phyloP scores from a whole-genome alignment of 2,113 vertebrate genomes.

The Marmota monax region DNA sequence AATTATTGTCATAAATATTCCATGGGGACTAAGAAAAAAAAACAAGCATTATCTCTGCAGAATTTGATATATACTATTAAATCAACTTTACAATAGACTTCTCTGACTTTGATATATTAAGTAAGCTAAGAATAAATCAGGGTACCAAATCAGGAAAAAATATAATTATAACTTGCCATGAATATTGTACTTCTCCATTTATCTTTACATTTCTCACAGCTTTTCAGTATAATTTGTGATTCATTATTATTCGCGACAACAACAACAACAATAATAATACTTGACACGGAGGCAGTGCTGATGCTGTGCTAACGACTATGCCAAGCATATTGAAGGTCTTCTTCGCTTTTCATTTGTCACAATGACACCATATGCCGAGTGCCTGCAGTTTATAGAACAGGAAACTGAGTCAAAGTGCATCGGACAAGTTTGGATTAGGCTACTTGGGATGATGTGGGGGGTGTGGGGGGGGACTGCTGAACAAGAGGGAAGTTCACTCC shows the following conservation, averaged over 20 bases:
- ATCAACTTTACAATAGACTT: slow-evolving; percentile 37
- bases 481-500: fast-evolving
- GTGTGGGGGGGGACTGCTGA: background rate
- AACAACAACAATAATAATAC: background rate
- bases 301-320: background rate
- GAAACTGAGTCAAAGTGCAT: background rate
- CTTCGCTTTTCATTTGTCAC: background rate
- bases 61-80: slow-evolving; percentile 5
- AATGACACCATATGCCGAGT: fast-evolving
- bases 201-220: background rate
- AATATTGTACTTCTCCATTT: background rate
- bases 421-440: fast-evolving
- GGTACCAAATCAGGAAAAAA: background rate
- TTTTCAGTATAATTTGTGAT: background rate
- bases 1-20: slow-evolving; percentile 48
- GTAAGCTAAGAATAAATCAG: slow-evolving; percentile 31
- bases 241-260: background rate
- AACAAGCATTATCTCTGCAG: background rate
- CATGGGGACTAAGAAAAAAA: background rate
- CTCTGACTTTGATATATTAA: slow-evolving; percentile 24
- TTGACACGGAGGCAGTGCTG: fast-evolving
- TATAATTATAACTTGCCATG: background rate
- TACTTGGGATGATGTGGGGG: too few relatives aligned
- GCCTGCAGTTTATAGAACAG: background rate
- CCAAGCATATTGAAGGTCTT: background rate